Percentiles rank a stretch among this genome's conserved stretches.
phyloP scores from a whole-genome alignment of 2,113 vertebrate genomes.

The Engraulis encrasicolus region DNA sequence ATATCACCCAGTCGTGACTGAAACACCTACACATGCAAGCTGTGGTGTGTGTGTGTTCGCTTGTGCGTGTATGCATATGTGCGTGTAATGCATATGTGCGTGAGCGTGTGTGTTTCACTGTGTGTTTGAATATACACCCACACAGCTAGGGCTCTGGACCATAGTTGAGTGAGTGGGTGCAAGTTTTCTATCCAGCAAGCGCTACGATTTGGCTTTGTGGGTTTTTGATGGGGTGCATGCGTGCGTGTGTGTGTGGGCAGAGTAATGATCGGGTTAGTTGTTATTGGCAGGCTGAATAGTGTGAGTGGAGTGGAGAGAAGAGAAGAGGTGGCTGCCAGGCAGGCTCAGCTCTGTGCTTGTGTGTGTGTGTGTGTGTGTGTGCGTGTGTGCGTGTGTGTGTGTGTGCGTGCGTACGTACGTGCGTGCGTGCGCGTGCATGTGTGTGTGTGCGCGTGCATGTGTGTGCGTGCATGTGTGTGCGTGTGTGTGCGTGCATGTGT shows the following conservation, averaged over 20 bases:
- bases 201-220: neutral
- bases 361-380: no score
- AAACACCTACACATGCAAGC: neutral
- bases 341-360: no score
- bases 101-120: neutral
- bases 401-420: no score
- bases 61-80: no score
- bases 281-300: neutral
- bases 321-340: conserved; percentile 55
- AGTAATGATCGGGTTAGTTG: neutral
- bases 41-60: conserved; percentile 18
- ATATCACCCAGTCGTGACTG: neutral
- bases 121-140: neutral
- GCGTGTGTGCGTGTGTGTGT: no score
- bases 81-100: neutral
- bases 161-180: neutral
- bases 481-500: no score
- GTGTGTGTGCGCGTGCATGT: no score
- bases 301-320: neutral
- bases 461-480: no score
- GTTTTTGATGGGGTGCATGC: neutral
- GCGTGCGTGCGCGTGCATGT: no score
- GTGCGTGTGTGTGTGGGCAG: conserved; percentile 1
- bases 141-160: neutral
- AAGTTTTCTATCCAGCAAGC: neutral